phyloP scores from a whole-genome alignment of 2,888 invertebrate genomes.

The Acleris emargana region DNA sequence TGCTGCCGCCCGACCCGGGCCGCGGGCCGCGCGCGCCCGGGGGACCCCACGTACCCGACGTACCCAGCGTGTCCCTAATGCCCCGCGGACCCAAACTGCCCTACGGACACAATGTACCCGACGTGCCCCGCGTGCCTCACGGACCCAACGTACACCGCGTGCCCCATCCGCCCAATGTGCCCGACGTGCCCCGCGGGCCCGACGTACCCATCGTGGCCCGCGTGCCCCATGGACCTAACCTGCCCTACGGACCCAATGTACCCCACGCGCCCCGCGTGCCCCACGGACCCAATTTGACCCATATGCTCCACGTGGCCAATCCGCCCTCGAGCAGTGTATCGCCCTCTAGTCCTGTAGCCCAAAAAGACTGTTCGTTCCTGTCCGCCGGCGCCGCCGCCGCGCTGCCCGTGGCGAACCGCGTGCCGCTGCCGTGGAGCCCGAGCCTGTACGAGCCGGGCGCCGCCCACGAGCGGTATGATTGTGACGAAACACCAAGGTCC shows the following conservation, averaged over 20 bases:
- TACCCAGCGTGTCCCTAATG: too few relatives aligned
- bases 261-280: too few relatives aligned
- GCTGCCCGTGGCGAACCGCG: neutral
- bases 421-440: constrained; percentile 14
- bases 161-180: too few relatives aligned
- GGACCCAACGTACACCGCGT: neutral
- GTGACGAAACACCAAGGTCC: neutral
- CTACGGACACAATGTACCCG: neutral
- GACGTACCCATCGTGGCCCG: too few relatives aligned
- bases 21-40: constrained; percentile 9
- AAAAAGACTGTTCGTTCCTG: neutral
- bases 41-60: constrained; percentile 4
- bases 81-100: too few relatives aligned
- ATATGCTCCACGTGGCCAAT: too few relatives aligned
- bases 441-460: neutral
- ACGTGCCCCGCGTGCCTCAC: neutral
- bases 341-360: too few relatives aligned
- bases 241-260: too few relatives aligned
- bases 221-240: too few relatives aligned
- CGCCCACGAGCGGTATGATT: neutral
- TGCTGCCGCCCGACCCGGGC: constrained; percentile 33
- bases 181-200: too few relatives aligned
- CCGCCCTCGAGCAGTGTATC: too few relatives aligned
- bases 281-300: too few relatives aligned
- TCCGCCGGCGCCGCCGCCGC: constrained; percentile 1